Evolutionary conservation across 1,140 invertebrate genomes (phyloP), one percentile per base, ranked within the genome.

Genomic region (Pomacea maculata): DNA sequence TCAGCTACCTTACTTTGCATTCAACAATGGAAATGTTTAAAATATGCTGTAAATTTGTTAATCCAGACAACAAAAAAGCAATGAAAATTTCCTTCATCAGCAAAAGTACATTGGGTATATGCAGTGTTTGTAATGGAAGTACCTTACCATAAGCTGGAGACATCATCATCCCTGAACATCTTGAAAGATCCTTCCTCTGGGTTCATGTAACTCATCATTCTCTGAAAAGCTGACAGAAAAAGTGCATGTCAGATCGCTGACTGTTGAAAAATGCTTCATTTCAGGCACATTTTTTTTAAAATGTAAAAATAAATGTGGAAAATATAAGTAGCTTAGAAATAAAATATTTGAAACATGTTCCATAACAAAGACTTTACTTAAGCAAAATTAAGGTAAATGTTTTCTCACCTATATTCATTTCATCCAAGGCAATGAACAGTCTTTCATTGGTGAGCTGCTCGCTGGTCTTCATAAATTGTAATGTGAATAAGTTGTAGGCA

Each of bases 191-290:
- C 97, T 2, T 97, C 97, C 89, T 92, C 92, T 21, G 65, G 15
- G 85, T 95, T 96, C 94, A 98, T 96, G 89, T 96, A 98, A 65
- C 96, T 97, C 68, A 99, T 89, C 87, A 97, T 96, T 15, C 96
- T 92, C 89, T 98, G 97, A 89, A 98, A 97, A 6, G 94, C 94
- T 85, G 95, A 6, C 45, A 11, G 57, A 75, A 17, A 19, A 21
- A n/a, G 55, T 11, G 34, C 11, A 61, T 61, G 57, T 14, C 57
- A 61, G 57, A 61, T 61, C 57, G 9, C 9, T 25, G 21, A 10
- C 12, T 70, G 11, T 70, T 70, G 11, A 70, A 2, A 17, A 21
- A 54, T 61, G 10, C 54, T 54, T 61, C 17, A 65, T 65, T 61
- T 12, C 11, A 19, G 12, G 45, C n/a, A 21, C 12, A 70, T 14